Evolutionary conservation across 1,140 invertebrate species (phyloP).

Genomic region (Papilio machaon): DNA sequence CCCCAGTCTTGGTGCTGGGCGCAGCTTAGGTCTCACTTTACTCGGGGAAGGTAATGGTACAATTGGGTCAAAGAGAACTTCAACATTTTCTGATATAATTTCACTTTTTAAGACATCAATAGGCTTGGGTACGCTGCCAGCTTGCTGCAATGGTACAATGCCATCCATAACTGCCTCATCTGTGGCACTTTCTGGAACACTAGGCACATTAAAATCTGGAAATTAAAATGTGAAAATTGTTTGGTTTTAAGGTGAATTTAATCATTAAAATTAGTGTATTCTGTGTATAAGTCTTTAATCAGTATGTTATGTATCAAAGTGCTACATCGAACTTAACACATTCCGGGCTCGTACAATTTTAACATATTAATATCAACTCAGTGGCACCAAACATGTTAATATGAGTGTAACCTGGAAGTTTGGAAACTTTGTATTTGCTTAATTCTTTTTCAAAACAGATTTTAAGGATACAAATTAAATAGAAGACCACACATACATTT

Average conservation of each 20-base stretch:
- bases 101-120: conserved; percentile 73
- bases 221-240: conserved; percentile 2
- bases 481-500: too few species aligned
- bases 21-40: conserved; percentile 75
- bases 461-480: background rate
- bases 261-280: too few species aligned
- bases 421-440: too few species aligned
- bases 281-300: too few species aligned
- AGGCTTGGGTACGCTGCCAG: conserved; percentile 58
- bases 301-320: too few species aligned
- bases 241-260: background rate
- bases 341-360: too few species aligned
- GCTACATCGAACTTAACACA: too few species aligned
- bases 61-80: conserved; percentile 79
- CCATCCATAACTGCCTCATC: conserved; percentile 73
- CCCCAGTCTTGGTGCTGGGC: conserved; percentile 75
- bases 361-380: too few species aligned
- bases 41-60: conserved; percentile 76
- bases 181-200: conserved; percentile 58
- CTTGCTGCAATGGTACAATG: conserved; percentile 67
- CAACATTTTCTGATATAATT: conserved; percentile 76
- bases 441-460: background rate
- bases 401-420: too few species aligned
- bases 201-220: conserved; percentile 63
- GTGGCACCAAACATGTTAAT: too few species aligned